Evolutionary conservation across 2,888 invertebrate genomes (phyloP).

Genomic region (Eudemis profundana): DNA sequence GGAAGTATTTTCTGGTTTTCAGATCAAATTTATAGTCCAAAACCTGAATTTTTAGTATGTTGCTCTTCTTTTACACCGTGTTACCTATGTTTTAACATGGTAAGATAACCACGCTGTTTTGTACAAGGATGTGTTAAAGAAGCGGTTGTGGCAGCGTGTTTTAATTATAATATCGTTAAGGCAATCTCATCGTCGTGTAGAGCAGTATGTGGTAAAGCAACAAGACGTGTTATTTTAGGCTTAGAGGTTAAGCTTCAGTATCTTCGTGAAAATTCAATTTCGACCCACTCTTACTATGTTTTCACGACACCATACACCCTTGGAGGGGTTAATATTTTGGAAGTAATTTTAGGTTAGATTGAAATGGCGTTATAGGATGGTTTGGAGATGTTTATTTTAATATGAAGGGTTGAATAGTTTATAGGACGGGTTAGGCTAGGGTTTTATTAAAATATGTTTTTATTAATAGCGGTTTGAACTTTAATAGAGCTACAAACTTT

Average conservation of each 20-base stretch:
- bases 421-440: background rate
- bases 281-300: slow-evolving; percentile 26
- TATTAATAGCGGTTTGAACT: no score
- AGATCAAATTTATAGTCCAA: no score
- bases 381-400: slow-evolving; percentile 2
- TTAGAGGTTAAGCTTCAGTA: slow-evolving; percentile 21
- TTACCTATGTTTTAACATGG: no score
- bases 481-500: no score
- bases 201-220: slow-evolving; percentile 2
- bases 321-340: slow-evolving; percentile 36
- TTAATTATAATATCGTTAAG: slow-evolving; percentile 23
- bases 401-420: background rate
- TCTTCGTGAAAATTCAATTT: slow-evolving; percentile 38
- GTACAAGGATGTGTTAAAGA: background rate
- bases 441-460: background rate
- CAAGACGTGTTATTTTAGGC: slow-evolving; percentile 39
- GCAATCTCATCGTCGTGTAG: slow-evolving; percentile 2
- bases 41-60: no score
- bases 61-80: no score
- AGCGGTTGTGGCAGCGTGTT: slow-evolving; percentile 7
- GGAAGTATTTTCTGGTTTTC: no score
- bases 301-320: slow-evolving; percentile 17
- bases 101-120: background rate
- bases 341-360: slow-evolving; percentile 35
- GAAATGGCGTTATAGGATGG: slow-evolving; percentile 9